Base-by-base conservation (phyloP, 2,888 invertebrate genomes). In the Thecophora atra region DNA sequence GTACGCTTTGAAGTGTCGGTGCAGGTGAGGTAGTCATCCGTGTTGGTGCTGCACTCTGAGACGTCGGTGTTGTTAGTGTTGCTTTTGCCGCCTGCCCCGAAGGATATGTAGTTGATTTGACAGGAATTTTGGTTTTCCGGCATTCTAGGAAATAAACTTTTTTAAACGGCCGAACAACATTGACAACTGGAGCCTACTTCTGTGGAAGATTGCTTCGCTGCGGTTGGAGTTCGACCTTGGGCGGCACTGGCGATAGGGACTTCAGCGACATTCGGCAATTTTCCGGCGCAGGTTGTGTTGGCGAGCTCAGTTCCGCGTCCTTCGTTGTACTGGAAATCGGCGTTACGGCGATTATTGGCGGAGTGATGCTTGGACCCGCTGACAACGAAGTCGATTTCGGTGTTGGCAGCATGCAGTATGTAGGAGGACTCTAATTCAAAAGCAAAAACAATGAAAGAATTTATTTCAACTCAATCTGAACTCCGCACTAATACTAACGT, bases 21-120 rank as follows among this genome's bases (percentile, higher is more conserved):
- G 83, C 95, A 95, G 79, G 95, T 95, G 77, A 94, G 92, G 85
- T 95, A 95, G 86, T 95, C 95, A 85, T 95, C 95, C 24, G 92
- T 92, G 51, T 92, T 90, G 3, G 90, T 93, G 74, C 95, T 95
- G 80, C 94, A 94, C 88, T 95, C 95, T n/a, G 94, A 94, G 68
- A 94, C 89, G 82, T 95, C 95, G 0, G 84, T 92, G 47, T 71
- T 64, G 17, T 67, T 72, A 1, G 67, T 68, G 66, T 72, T 74
- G 24, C 66, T 60, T 56, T 72, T 74, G 30, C 51, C 52, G 17
- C 65, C 58, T 19, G 52, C 62, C 11, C 47, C 47, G 3, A 44
- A 44, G 8, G 60, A 54, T 15, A 24, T 91, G 89, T 84, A 91
- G 91, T 13, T 75, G 74, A 44, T 91, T 19, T 47, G 19, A 91